Base-by-base conservation (phyloP, 2,113 vertebrate species). In the Galeopterus variegatus region DNA sequence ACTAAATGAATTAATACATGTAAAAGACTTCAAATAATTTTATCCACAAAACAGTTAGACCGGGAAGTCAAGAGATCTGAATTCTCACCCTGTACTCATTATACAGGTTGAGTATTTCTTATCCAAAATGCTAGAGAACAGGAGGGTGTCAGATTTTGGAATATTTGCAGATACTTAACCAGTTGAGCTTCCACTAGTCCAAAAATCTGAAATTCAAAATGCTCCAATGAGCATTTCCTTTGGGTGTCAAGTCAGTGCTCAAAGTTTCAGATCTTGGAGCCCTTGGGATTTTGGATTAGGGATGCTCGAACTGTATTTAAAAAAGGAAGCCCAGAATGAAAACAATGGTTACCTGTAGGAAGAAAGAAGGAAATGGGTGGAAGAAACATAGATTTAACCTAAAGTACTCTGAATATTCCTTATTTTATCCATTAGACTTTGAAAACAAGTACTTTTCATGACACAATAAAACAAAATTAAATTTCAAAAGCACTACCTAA, bases 401-500 rank as follows among this genome's bases (percentile, higher is more conserved):
- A 83, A 92, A 83, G 54, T 41, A 70, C 70, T 72, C 45, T 36
- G 23, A 90, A 67, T 23, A 23, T 31, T 70, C 50, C 58, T 75
- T 87, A 81, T n/a, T 86, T 77, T 58, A 81, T 7, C 82, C 3
- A 92, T 75, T 21, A 77, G 26, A 93, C 28, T 69, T 70, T 72
- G 12, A 56, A 89, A 72, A 50, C 60, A 54, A n/a, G 8, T 50
- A 70, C 48, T 72, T 81, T 67, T 28, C 19, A 26, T 41, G 50
- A 92, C 31, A 73, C 36, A 88, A 36, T 54, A 62, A 82, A 83
- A 75, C 33, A 73, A 72, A 56, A 60, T 64, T 80, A 64, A 72
- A 70, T 83, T 70, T 62, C n/a, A 90, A 90, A 90, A 90, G 15
- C 45, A 72, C 33, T 80, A 83, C 26, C 58, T 82, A 87, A 95